Conservation (phyloP, 2,113 vertebrate genomes). For the Gasterosteus nipponicus region DNA sequence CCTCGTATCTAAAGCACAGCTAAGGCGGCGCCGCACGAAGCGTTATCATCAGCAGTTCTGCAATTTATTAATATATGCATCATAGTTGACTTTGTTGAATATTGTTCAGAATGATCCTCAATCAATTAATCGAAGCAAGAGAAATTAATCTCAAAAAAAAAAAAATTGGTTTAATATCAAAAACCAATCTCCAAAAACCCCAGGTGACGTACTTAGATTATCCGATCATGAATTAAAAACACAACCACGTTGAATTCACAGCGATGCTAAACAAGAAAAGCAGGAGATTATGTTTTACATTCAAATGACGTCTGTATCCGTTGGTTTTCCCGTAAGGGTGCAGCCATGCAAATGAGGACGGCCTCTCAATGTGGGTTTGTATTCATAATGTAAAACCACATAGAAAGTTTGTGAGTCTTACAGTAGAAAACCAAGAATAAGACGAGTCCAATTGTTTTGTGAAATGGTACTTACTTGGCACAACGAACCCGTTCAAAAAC, state of each 20-base stretch:
- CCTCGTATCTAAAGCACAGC: neutral
- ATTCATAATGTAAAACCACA: conserved; percentile 25
- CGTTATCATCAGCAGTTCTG: neutral
- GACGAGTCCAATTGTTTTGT: neutral
- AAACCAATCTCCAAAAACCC: neutral
- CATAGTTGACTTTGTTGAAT: neutral
- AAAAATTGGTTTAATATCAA: too few species aligned
- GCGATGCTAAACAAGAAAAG: neutral
- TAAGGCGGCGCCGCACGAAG: neutral
- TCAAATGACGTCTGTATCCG: conserved; percentile 25
- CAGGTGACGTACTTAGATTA: neutral
- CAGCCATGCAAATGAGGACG: conserved; percentile 34
- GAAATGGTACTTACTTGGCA: conserved; percentile 88
- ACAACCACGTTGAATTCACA: neutral
- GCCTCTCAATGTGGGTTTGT: neutral
- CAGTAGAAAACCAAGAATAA: neutral
- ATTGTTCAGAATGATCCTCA: neutral
- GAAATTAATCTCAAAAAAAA: neutral
- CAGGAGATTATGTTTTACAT: neutral
- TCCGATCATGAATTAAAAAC: neutral
- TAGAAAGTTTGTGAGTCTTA: conserved; percentile 31
- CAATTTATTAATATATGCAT: neutral
- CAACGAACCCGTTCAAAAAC: conserved; percentile 88
- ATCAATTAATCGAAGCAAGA: neutral
- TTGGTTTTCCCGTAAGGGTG: neutral